Conservation (phyloP, 92 coral and sea anemone genomes). For the Anthopleura xanthogrammica region DNA sequence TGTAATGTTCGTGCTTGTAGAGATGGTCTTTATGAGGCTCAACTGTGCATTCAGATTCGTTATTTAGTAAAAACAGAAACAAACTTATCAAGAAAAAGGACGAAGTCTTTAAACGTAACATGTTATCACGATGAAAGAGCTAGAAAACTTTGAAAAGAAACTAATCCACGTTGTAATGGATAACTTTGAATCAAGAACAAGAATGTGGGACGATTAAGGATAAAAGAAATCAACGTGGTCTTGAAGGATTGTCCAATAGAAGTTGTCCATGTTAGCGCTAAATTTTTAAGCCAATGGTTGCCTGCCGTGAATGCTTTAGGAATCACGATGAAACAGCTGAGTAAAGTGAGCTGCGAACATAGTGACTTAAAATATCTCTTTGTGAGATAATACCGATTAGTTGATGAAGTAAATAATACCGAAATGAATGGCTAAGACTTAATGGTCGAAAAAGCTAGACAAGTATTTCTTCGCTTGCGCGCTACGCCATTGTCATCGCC, state of each 20-base stretch:
- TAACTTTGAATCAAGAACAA: background rate
- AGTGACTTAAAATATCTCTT: background rate
- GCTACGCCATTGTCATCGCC: too few relatives aligned
- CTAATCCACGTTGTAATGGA: background rate
- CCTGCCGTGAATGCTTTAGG: background rate
- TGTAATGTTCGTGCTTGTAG: constrained; percentile 84
- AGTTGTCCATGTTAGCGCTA: background rate
- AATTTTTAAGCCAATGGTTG: background rate
- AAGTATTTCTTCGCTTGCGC: background rate
- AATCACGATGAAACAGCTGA: constrained; percentile 17
- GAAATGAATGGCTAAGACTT: background rate
- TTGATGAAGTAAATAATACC: background rate
- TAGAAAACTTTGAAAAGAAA: background rate
- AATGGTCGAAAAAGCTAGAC: too few relatives aligned
- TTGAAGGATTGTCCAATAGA: background rate
- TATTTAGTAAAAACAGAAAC: constrained; percentile 1
- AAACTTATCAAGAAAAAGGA: background rate
- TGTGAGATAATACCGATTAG: background rate
- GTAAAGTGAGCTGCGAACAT: background rate
- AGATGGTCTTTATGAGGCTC: constrained; percentile 83
- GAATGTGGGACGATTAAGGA: background rate
- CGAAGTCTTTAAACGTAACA: background rate
- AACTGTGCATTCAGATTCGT: constrained; percentile 20
- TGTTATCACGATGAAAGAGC: background rate
- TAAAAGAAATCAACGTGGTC: background rate